Evolutionary conservation across 2,888 invertebrate species (phyloP).

Genomic region (Steinernema scapterisci): DNA sequence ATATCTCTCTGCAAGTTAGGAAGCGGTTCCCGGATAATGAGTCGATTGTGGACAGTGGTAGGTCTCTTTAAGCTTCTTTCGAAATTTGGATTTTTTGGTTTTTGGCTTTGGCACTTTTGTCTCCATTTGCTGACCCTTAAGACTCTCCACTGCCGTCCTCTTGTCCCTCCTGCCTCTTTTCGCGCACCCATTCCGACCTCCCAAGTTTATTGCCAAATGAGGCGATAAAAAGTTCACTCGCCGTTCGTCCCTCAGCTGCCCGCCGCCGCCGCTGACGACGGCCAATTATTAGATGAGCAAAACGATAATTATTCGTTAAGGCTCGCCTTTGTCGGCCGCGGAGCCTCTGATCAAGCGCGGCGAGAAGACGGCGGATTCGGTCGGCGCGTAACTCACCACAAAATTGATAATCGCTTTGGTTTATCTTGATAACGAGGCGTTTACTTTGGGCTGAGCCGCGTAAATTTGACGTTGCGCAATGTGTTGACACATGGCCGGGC

Average conservation of each 20-base stretch:
- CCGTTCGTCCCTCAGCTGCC: neutral
- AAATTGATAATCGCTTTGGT: constrained; percentile 23
- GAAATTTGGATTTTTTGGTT: too few relatives aligned
- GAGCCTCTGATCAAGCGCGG: neutral
- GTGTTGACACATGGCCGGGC: too few relatives aligned
- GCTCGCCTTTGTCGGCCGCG: constrained; percentile 1
- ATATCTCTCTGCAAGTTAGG: constrained; percentile 56
- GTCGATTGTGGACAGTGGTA: constrained; percentile 43
- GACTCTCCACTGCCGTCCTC: neutral
- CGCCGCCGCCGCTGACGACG: neutral
- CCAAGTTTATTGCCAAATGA: constrained; percentile 24
- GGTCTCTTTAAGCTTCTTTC: neutral
- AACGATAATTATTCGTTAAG: constrained; percentile 20
- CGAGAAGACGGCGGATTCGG: too few relatives aligned
- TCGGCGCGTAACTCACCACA: constrained; percentile 13
- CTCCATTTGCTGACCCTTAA: too few relatives aligned
- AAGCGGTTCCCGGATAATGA: constrained; percentile 54
- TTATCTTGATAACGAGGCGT: constrained; percentile 18
- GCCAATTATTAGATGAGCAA: constrained; percentile 24
- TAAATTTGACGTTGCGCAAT: constrained; percentile 21
- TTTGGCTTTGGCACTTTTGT: too few relatives aligned
- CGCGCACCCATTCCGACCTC: constrained; percentile 5
- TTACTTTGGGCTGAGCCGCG: constrained; percentile 23
- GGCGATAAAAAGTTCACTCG: constrained; percentile 26
- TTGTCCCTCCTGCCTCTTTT: neutral